Evolutionary conservation across 1,140 invertebrate genomes (phyloP).

Genomic region (Pseudoatta argentina): DNA sequence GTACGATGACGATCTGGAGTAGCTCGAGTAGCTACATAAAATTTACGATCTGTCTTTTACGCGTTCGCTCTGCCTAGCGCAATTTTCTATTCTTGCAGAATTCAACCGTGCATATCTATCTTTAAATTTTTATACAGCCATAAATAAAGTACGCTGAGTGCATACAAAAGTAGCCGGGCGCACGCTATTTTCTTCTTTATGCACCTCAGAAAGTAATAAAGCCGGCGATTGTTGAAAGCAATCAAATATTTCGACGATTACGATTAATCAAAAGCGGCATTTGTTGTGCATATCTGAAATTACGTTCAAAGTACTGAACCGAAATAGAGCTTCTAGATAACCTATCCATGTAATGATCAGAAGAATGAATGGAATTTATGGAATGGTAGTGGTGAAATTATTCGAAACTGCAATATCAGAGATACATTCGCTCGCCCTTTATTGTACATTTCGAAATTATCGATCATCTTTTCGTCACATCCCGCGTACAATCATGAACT

Average conservation of each 20-base stretch:
- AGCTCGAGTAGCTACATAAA: neutral
- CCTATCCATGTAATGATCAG: neutral
- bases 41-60: conserved; percentile 28
- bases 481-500: conserved; percentile 6
- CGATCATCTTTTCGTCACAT: neutral
- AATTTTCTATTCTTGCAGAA: conserved; percentile 1
- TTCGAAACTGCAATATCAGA: neutral
- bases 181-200: neutral
- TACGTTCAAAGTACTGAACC: neutral
- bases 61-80: neutral
- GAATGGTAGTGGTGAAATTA: neutral
- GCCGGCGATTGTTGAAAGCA: neutral
- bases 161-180: neutral
- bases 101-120: conserved; percentile 20
- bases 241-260: neutral
- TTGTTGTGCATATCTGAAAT: neutral
- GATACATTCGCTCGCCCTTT: neutral
- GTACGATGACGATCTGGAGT: neutral
- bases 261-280: neutral
- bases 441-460: conserved; percentile 11
- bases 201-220: neutral
- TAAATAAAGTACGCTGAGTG: neutral
- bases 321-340: neutral
- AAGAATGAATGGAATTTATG: neutral
- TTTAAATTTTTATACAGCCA: conserved; percentile 2